Evolutionary conservation across 2,888 invertebrate genomes (phyloP), one percentile per base, ranked within the genome.

Genomic region (Andrena praecox): DNA sequence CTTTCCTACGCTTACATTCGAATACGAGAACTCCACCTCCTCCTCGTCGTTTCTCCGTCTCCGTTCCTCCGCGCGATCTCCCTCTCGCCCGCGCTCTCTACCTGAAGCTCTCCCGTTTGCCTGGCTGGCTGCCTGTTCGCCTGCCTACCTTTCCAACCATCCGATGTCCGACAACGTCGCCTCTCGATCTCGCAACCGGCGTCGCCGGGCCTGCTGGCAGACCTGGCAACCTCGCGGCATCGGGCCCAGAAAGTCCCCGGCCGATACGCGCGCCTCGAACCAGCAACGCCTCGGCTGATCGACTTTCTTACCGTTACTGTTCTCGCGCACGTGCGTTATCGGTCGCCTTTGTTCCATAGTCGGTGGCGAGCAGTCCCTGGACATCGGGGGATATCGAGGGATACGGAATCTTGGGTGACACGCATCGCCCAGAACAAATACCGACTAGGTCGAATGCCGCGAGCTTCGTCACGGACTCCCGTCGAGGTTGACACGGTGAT

Each of bases 271-370:
- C 24, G 31, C 35, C 42, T 3, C 33, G 29, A 20, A 10, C 75
- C 70, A 42, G 48, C 70, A 62, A 80, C 56, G 67, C 81, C 69
- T 60, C 33, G 50, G 54, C 31, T 62, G 62, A 60, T 78, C 73
- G 68, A 62, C 82, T 82, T 78, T 73, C 82, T 82, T 83, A 82
- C 83, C 78, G 83, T 82, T 83, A 83, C 82, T 52, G 60, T 74
- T 81, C 75, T 60, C 66, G 67, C 66, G 67, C 76, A 74, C 82
- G 66, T 62, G 82, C 75, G 64, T 75, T 80, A 82, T 70, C 80
- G 69, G 70, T 66, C 33, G 67, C 24, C 80, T 80, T 79, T 80
- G 62, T 80, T 72, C 72, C 59, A 48, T 27, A 31, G 52, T 35
- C 24, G 27, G 4, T 42, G 16, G 12, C 2, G 27, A 20, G 24